Conservation (phyloP, 2,797 vertebrate genomes). For the Zonotrichia albicollis region DNA sequence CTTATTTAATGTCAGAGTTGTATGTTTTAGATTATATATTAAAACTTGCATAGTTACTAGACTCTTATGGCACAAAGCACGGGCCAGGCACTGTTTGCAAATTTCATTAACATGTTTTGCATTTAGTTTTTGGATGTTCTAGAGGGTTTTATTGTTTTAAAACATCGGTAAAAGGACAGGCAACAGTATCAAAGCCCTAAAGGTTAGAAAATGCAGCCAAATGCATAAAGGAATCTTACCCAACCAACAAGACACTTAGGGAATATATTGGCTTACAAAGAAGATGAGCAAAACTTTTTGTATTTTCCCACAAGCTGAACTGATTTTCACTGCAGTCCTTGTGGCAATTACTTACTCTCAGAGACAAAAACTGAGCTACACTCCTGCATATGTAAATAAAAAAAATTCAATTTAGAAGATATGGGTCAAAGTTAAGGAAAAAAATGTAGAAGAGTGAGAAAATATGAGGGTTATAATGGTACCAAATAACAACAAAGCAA, state of each 20-base stretch:
- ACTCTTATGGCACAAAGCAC: neutral
- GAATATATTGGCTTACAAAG: neutral
- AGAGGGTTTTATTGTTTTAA: neutral
- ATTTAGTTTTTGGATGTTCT: neutral
- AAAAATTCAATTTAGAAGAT: neutral
- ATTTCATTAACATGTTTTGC: neutral
- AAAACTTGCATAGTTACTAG: neutral
- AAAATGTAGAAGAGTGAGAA: neutral
- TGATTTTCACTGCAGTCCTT: neutral
- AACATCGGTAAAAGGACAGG: neutral
- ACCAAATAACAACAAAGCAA: neutral
- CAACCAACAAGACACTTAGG: neutral
- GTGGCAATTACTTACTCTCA: neutral
- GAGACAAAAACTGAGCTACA: neutral
- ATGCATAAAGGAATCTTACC: neutral
- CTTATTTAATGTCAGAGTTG: neutral
- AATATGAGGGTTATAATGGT: neutral
- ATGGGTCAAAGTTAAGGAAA: neutral
- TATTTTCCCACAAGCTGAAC: neutral
- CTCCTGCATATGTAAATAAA: neutral
- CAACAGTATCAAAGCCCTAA: neutral
- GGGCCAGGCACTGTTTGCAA: neutral
- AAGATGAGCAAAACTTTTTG: neutral
- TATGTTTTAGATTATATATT: neutral
- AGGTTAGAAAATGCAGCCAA: constrained; percentile 23